Base-by-base conservation (phyloP, 1,140 invertebrate species). In the Lanistes nyassanus region DNA sequence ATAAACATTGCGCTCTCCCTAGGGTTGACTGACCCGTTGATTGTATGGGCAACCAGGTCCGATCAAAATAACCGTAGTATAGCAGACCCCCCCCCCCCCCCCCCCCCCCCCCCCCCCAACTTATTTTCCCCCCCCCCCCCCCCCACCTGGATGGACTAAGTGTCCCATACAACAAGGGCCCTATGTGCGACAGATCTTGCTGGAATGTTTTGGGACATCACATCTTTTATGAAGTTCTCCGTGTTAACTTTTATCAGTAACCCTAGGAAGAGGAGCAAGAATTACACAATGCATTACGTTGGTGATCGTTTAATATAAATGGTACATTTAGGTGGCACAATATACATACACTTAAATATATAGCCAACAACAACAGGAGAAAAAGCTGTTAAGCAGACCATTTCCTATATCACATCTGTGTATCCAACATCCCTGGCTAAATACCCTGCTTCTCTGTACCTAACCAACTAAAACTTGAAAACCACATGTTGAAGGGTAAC, bases 121-220 rank as follows among this genome's bases (percentile, higher is more conserved):
- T 42, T 42, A n/a, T n/a, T 42, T 42, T 42, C 39, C 39, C 13
- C 13, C 42, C 19, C n/a, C n/a, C n/a, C n/a, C n/a, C n/a, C n/a
- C n/a, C n/a, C n/a, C n/a, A n/a, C n/a, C n/a, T n/a, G n/a, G n/a
- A n/a, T 47, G 42, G 19, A 9, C 19, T 47, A 3, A 16, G 42
- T 47, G 1, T 47, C 42, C 42, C 9, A 47, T 47, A 47, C 42
- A 47, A 47, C 19, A 9, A 47, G 42, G 42, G 42, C 42, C n/a
- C n/a, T n/a, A n/a, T n/a, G n/a, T n/a, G 42, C 9, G 9, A 60
- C 29, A 60, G 56, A 60, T 19, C n/a, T 60, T 60, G 56, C n/a
- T 60, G 56, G 56, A 60, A 60, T 60, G 56, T 60, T 26, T n/a
- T 47, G 42, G 56, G 56, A 23, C 56, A 60, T 60, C 29, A 60